Percentiles rank a stretch among this genome's conserved stretches.
Conservation (phyloP, 2,797 vertebrate genomes). For the Gastrophryne carolinensis region DNA sequence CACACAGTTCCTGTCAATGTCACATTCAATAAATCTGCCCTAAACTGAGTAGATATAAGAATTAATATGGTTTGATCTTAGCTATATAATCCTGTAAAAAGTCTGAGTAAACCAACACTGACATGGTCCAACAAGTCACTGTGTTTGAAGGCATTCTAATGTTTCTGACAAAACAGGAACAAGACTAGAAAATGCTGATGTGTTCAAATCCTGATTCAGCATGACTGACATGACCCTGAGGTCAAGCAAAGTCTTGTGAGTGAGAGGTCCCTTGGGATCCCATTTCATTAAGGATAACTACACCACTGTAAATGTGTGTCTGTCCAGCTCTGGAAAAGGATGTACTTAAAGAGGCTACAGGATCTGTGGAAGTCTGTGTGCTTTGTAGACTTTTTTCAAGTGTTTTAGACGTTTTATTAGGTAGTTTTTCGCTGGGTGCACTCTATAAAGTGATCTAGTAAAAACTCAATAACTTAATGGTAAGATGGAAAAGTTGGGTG, state of each 20-base stretch:
- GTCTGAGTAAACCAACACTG: neutral
- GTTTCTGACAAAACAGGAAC: slow-evolving; percentile 1
- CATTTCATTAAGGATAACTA: neutral
- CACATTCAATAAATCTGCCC: neutral
- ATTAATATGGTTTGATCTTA: neutral
- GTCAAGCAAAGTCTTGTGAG: neutral
- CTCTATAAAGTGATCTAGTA: no score
- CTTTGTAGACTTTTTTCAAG: no score
- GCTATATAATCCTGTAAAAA: neutral
- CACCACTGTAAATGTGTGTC: neutral
- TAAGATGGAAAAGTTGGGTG: no score
- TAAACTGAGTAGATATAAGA: neutral
- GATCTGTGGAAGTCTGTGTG: no score
- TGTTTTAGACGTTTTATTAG: no score
- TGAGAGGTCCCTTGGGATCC: neutral
- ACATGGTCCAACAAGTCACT: neutral
- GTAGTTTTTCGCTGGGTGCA: no score
- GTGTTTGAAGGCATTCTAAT: neutral
- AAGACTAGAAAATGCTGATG: neutral
- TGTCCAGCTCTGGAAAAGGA: neutral
- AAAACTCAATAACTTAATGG: no score
- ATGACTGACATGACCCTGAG: neutral
- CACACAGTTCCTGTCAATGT: no score
- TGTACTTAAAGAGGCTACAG: neutral
- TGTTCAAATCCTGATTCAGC: neutral